phyloP scores from a whole-genome alignment of 2,113 vertebrate genomes.

The Sinocyclocheilus anophthalmus region DNA sequence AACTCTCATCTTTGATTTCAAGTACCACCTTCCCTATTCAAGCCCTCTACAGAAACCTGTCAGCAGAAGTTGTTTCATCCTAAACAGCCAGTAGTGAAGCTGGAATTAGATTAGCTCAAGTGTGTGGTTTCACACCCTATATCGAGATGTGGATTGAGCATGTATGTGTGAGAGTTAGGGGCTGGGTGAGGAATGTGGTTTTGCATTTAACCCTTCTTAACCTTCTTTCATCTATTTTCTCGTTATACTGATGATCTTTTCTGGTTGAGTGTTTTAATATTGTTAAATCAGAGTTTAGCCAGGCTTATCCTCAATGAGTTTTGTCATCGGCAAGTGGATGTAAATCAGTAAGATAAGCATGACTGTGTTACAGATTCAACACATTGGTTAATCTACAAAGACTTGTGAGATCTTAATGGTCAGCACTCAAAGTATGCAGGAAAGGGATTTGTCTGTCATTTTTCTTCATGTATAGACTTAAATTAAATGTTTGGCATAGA shows the following conservation, averaged over 20 bases:
- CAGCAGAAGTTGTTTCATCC: slow-evolving; percentile 1
- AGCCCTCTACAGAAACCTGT: neutral
- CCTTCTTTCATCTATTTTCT: slow-evolving; percentile 52
- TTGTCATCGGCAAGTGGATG: slow-evolving; percentile 7
- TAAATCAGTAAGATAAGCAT: slow-evolving; percentile 13
- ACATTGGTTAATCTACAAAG: neutral
- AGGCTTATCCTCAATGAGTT: neutral
- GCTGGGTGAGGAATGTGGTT: neutral
- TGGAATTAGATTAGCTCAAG: slow-evolving; percentile 23
- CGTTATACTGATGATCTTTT: slow-evolving; percentile 25
- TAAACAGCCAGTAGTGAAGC: neutral
- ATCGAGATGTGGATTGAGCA: neutral
- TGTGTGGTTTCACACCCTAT: slow-evolving; percentile 39
- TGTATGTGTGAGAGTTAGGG: neutral
- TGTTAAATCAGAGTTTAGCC: slow-evolving; percentile 6
- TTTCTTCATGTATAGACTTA: neutral
- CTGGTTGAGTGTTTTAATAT: slow-evolving; percentile 11
- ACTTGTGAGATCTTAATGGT: neutral
- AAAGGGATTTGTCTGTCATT: neutral
- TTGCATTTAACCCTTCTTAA: slow-evolving; percentile 37
- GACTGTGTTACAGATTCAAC: neutral
- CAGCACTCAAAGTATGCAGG: neutral
- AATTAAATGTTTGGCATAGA: neutral
- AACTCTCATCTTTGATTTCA: neutral
- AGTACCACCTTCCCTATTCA: neutral